A percentile compares a stretch with the other conserved stretches of the same genome.
These are phyloP conservation scores for Oophaga pumilio DNA, from an alignment of 2,113 vertebrate genomes.

Conservation along the genomic window DNA sequence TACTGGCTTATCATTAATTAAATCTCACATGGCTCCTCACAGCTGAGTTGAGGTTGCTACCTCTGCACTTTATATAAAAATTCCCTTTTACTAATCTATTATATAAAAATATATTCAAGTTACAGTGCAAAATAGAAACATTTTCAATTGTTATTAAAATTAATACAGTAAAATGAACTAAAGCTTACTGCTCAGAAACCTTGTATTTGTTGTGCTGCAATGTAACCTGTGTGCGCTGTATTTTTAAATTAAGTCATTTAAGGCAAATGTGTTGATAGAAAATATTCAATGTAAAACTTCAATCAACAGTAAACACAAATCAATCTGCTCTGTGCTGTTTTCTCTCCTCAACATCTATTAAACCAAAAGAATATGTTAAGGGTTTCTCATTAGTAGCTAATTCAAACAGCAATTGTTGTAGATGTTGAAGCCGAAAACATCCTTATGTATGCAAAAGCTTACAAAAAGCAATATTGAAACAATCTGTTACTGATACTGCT, in stretches of 20 bases:
- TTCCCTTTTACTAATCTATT: not conserved
- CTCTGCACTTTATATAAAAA: too few species aligned
- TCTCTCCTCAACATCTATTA: conserved; percentile 27
- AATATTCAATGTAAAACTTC: conserved; percentile 22
- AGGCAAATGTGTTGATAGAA: conserved; percentile 2
- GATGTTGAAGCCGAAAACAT: conserved; percentile 35
- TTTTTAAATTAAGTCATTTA: conserved; percentile 24
- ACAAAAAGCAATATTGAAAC: conserved; percentile 46
- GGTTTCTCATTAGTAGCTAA: conserved; percentile 50
- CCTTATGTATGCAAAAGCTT: conserved; percentile 51
- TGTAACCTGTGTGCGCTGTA: not conserved
- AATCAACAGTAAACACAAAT: conserved; percentile 35
- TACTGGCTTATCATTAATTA: too few species aligned
- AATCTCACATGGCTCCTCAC: too few species aligned
- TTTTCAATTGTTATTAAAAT: not conserved
- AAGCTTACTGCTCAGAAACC: too few species aligned
- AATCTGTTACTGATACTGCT: conserved; percentile 46
- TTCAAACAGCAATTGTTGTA: conserved; percentile 43
- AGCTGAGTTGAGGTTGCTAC: too few species aligned
- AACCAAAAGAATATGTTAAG: conserved; percentile 49
- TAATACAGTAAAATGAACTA: not conserved
- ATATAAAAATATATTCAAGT: not conserved
- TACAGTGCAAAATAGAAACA: not conserved
- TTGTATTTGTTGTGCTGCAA: not conserved
- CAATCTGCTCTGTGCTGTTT: conserved; percentile 21